These are phyloP conservation scores for Muschampia plurimacula DNA, from an alignment of 2,888 invertebrate genomes.

Conservation along the genomic window DNA sequence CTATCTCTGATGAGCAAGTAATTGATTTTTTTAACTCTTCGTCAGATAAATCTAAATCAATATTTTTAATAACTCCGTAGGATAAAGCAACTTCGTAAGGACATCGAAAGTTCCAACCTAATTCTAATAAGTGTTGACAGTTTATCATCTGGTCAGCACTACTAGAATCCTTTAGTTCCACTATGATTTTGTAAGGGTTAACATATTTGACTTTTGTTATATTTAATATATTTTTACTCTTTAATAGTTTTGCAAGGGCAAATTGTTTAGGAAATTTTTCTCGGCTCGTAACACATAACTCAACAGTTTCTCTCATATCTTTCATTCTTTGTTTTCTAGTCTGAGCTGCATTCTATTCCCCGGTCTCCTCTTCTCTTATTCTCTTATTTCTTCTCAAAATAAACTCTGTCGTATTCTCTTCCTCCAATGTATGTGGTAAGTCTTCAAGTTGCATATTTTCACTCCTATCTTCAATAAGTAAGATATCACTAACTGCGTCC, in stretches of 20 bases:
- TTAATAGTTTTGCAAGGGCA: conserved; percentile 13
- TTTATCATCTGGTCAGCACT: background rate
- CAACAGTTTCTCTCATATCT: background rate
- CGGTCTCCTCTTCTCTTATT: background rate
- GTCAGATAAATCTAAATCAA: conserved; percentile 24
- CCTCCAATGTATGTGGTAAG: background rate
- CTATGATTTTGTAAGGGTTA: conserved; percentile 15
- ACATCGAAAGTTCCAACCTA: conserved; percentile 26
- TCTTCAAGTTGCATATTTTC: background rate
- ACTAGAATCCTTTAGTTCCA: background rate
- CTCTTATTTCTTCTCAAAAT: too few relatives aligned
- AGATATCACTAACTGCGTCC: background rate
- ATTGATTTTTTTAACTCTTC: conserved; percentile 18
- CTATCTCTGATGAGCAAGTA: background rate
- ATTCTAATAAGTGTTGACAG: conserved; percentile 11
- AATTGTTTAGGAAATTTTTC: conserved; percentile 22
- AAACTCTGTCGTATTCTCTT: background rate
- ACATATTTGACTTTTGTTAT: conserved; percentile 16
- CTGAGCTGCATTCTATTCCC: background rate
- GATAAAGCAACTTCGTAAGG: conserved; percentile 24
- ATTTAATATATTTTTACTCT: background rate
- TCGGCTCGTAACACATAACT: background rate
- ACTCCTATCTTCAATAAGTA: background rate
- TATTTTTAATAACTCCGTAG: conserved; percentile 28
- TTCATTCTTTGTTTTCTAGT: background rate